These are phyloP conservation scores for Osmerus eperlanus DNA, from an alignment of 2,113 vertebrate species.

Conservation along the genomic window DNA sequence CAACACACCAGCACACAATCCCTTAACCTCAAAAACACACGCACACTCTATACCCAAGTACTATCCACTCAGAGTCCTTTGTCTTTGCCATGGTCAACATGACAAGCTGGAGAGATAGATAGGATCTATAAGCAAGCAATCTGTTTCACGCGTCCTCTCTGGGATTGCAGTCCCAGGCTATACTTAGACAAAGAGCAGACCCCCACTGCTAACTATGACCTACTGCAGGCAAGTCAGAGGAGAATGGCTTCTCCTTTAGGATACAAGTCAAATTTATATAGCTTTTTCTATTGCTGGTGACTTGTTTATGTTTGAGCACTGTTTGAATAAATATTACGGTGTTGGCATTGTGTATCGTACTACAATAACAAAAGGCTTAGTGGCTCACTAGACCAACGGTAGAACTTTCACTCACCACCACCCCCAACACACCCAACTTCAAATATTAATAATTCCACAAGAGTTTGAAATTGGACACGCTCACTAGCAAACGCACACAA, in stretches of 20 bases:
- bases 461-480: background rate
- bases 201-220: background rate
- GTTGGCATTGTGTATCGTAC: no score
- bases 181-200: constrained; percentile 10
- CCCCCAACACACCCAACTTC: no score
- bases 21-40: constrained; percentile 5
- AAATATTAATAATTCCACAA: no score
- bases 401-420: no score
- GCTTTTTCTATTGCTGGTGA: background rate
- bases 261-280: background rate
- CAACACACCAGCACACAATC: constrained; percentile 1
- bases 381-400: no score
- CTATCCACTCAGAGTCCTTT: constrained; percentile 20
- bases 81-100: constrained; percentile 24
- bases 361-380: no score
- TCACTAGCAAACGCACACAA: background rate
- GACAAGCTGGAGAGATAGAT: constrained; percentile 23
- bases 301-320: no score
- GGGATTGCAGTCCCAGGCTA: constrained; percentile 14
- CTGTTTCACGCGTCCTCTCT: constrained; percentile 45
- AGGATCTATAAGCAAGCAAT: constrained; percentile 35
- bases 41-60: constrained; percentile 8
- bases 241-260: background rate
- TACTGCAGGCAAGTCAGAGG: background rate
- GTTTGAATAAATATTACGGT: no score